These are phyloP conservation scores for Intellagama lesueurii DNA, from an alignment of 2,797 vertebrate species.

Conservation along the genomic window DNA sequence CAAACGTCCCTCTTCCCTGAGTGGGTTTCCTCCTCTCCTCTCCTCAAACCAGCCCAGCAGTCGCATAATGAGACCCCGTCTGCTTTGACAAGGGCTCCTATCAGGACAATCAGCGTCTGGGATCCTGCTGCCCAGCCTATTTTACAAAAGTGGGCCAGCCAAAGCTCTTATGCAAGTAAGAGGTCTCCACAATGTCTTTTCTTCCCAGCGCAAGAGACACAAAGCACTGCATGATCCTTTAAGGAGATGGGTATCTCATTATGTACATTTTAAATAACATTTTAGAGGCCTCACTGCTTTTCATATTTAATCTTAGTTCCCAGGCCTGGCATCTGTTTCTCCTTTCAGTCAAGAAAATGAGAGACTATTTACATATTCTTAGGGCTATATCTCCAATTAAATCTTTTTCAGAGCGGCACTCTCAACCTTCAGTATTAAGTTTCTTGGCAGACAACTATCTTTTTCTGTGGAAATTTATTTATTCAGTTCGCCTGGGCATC, in stretches of 20 bases:
- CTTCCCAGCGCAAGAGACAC: slow-evolving; percentile 44
- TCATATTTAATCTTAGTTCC: slow-evolving; percentile 76
- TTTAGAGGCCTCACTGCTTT: slow-evolving; percentile 72
- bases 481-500: slow-evolving; percentile 75
- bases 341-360: slow-evolving; percentile 79
- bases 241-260: slow-evolving; percentile 77
- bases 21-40: not conserved
- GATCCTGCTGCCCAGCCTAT: slow-evolving; percentile 45
- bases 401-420: slow-evolving; percentile 77
- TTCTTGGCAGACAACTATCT: slow-evolving; percentile 79
- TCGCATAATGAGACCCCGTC: not conserved
- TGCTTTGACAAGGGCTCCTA: not conserved
- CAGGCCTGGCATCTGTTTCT: slow-evolving; percentile 81
- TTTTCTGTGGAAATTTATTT: slow-evolving; percentile 81
- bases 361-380: slow-evolving; percentile 83
- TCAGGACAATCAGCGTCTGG: slow-evolving; percentile 10
- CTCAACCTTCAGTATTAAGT: slow-evolving; percentile 77
- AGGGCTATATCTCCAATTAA: slow-evolving; percentile 80
- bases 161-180: slow-evolving; percentile 36
- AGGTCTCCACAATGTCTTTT: slow-evolving; percentile 29
- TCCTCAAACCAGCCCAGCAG: no score
- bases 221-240: slow-evolving; percentile 56
- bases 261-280: slow-evolving; percentile 76
- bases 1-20: no score
- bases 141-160: not conserved